These are phyloP conservation scores for Scartelaos histophorus DNA, from an alignment of 2,113 vertebrate genomes.

Conservation along the genomic window DNA sequence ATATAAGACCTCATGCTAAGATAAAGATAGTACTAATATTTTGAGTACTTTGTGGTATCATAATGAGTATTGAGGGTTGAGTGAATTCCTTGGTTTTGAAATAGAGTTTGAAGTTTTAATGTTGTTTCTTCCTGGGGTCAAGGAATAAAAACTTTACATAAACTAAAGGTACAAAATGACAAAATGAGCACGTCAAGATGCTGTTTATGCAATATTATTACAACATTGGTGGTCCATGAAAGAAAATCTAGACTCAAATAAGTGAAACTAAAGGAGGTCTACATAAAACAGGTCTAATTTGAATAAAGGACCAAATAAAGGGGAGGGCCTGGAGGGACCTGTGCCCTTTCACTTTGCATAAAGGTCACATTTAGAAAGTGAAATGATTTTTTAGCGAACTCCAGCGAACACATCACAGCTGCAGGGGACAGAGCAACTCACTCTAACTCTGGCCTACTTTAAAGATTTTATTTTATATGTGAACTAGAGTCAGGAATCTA, in stretches of 20 bases:
- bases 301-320: conserved; percentile 4
- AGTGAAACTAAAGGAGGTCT: not conserved
- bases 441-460: not conserved
- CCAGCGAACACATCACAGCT: conserved; percentile 24
- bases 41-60: no score
- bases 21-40: no score
- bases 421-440: not conserved
- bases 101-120: no score
- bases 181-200: no score
- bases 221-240: no score
- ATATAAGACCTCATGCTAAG: no score
- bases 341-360: conserved; percentile 42
- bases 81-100: no score
- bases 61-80: no score
- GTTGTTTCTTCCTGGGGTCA: no score
- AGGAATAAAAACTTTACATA: no score
- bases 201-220: no score
- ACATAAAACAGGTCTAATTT: not conserved
- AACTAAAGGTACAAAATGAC: no score
- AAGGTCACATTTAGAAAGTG: conserved; percentile 42
- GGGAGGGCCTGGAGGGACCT: conserved; percentile 12
- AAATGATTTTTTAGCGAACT: conserved; percentile 8
- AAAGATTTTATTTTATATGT: conserved; percentile 6
- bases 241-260: not conserved
- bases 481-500: not conserved